These are phyloP conservation scores for Nerophis lumbriciformis DNA, from an alignment of 2,113 vertebrate genomes.

Conservation along the genomic window DNA sequence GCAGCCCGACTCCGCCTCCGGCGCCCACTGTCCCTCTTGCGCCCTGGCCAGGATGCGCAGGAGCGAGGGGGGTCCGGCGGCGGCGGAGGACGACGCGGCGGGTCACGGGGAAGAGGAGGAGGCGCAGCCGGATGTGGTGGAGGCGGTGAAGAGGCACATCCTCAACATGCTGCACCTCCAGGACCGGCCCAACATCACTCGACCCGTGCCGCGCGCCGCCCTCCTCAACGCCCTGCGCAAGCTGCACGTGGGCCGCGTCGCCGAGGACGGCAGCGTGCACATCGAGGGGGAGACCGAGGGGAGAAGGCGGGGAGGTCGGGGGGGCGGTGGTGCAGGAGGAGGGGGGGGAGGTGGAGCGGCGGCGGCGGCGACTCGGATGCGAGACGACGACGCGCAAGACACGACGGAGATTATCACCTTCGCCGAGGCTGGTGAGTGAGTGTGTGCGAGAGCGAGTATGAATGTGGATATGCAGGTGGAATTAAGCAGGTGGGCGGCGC, in stretches of 20 bases:
- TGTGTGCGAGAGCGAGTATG: neutral
- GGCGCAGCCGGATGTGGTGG: constrained; percentile 87
- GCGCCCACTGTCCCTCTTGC: constrained; percentile 84
- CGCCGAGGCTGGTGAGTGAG: constrained; percentile 77
- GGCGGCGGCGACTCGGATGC: constrained; percentile 38
- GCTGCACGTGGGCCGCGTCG: constrained; percentile 92
- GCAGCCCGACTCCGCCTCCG: constrained; percentile 63
- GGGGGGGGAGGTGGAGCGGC: constrained; percentile 76
- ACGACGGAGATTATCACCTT: constrained; percentile 98
- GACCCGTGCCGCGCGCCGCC: constrained; percentile 91
- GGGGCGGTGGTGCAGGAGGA: constrained; percentile 59
- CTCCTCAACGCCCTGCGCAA: constrained; percentile 95
- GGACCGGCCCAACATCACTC: constrained; percentile 90
- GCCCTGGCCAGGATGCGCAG: constrained; percentile 78
- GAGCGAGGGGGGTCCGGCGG: constrained; percentile 9
- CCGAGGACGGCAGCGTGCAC: constrained; percentile 90
- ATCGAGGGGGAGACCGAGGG: constrained; percentile 82
- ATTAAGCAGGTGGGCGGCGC: too few relatives aligned
- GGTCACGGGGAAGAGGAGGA: constrained; percentile 60
- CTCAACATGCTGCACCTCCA: constrained; percentile 96
- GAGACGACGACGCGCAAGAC: constrained; percentile 64
- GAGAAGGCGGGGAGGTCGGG: constrained; percentile 71
- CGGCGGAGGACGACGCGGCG: constrained; percentile 36
- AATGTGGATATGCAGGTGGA: neutral
- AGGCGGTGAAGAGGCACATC: constrained; percentile 97